phyloP scores from a whole-genome alignment of 2,797 vertebrate species.

The Sus cebifrons region DNA sequence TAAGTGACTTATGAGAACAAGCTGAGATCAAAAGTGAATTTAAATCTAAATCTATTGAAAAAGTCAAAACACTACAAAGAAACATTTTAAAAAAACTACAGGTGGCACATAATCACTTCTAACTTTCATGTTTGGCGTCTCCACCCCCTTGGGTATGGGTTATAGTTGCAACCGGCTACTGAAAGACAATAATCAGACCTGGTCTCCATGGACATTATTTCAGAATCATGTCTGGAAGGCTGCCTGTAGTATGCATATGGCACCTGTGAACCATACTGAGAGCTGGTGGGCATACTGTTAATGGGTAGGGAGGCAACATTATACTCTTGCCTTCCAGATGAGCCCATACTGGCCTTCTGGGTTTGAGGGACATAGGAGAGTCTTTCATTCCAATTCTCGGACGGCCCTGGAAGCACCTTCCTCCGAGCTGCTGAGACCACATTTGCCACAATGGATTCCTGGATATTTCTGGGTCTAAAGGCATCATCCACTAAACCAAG shows the following conservation, averaged over 20 bases:
- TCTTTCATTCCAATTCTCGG: conserved; percentile 93
- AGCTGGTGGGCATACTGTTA: conserved; percentile 84
- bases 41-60: not conserved
- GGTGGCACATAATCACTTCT: conserved; percentile 50
- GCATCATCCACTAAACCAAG: conserved; percentile 96
- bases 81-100: not conserved
- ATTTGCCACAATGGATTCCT: conserved; percentile 94
- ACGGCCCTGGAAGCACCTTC: conserved; percentile 93
- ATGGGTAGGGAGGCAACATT: conserved; percentile 85
- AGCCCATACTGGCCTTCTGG: conserved; percentile 27
- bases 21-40: not conserved
- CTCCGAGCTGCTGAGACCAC: conserved; percentile 94
- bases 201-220: conserved; percentile 87
- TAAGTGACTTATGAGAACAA: conserved; percentile 23
- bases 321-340: conserved; percentile 77
- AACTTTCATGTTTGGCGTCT: conserved; percentile 91
- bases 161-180: conserved; percentile 90
- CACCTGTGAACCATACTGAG: conserved; percentile 90
- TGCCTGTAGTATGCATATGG: conserved; percentile 92
- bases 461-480: conserved; percentile 92
- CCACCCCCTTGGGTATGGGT: conserved; percentile 92
- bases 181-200: conserved; percentile 90
- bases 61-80: not conserved
- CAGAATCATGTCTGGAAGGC: conserved; percentile 90
- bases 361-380: conserved; percentile 89